phyloP scores from a whole-genome alignment of 2,797 vertebrate species.

The Amblyraja radiata region DNA sequence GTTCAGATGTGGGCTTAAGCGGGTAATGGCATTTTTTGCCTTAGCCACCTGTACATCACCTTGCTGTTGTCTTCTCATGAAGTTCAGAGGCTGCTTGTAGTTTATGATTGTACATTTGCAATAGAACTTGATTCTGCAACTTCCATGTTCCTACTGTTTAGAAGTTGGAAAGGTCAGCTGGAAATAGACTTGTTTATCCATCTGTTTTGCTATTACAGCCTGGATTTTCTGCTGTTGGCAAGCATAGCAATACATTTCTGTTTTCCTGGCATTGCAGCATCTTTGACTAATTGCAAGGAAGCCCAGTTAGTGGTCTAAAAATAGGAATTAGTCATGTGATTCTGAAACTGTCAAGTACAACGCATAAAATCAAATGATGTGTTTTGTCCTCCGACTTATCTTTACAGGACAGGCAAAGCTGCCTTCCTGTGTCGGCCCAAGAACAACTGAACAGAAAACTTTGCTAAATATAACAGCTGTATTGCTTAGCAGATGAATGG shows the following conservation, averaged over 20 bases:
- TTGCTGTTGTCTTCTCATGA: too few relatives aligned
- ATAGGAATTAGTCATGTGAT: not conserved
- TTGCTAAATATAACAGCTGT: not conserved
- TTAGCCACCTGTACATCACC: too few relatives aligned
- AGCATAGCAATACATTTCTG: not conserved
- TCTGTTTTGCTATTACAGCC: not conserved
- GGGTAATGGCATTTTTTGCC: too few relatives aligned
- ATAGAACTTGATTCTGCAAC: not conserved
- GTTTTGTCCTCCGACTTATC: not conserved
- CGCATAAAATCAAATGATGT: not conserved
- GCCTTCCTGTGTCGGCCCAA: not conserved
- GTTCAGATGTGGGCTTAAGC: too few relatives aligned
- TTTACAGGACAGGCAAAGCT: not conserved
- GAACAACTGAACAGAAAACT: not conserved
- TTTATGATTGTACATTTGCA: not conserved
- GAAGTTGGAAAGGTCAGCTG: not conserved
- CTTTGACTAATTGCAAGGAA: not conserved
- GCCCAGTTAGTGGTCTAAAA: not conserved
- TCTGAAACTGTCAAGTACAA: not conserved
- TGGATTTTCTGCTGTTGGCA: not conserved
- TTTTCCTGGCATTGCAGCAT: not conserved
- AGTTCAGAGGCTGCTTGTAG: too few relatives aligned
- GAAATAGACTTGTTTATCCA: not conserved
- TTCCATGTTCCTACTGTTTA: not conserved
- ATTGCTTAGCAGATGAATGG: not conserved